Base-by-base conservation (phyloP, 35 echinoderm and acorn worm species). In the Chiridota heheva region DNA sequence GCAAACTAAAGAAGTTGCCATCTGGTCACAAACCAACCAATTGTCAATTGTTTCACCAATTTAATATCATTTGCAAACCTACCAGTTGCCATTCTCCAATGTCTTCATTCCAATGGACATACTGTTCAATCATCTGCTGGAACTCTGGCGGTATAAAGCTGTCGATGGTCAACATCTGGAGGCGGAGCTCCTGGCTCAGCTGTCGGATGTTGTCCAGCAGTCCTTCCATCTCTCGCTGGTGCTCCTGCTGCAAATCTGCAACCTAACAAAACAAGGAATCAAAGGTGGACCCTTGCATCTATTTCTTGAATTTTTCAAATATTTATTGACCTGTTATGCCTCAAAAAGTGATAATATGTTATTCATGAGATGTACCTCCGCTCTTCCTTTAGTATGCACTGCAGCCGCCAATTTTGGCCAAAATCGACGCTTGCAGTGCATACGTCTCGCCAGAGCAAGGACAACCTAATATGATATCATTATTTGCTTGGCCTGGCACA, bases 71-170 rank as follows among this genome's bases (percentile, higher is more conserved):
- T n/a, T n/a, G n/a, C n/a, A n/a, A n/a, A 67, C 92, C 36, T 74
- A 91, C 94, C 88, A 97, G 80, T 41, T 97, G 94, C 94, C 94
- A 97, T 68, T 97, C 94, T 24, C 94, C 94, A 31, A 97, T 91
- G 44, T 97, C 94, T 72, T 97, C 94, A 85, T 97, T 97, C 94
- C 94, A 97, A 30, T 91, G 88, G 2, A 97, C 94, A 69, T 97
- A 97, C 76, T 97, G 94, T 60, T 97, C 94, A 40, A 97, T 97
- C 94, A 97, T 91, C 31, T 91, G 58, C 62, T 97, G 94, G 63
- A 91, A 97, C 29, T 91, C 94, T 67, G 70, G 84, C 25, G 89
- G 94, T 28, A 97, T 97, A 45, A 97, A 97, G 73, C 94, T 91
- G 30, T 97, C 94, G 26, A 97, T 97, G 20, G 88, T 87, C 15